Evolutionary conservation across 2,797 vertebrate genomes (phyloP).

Genomic region (Heterohyrax brucei): DNA sequence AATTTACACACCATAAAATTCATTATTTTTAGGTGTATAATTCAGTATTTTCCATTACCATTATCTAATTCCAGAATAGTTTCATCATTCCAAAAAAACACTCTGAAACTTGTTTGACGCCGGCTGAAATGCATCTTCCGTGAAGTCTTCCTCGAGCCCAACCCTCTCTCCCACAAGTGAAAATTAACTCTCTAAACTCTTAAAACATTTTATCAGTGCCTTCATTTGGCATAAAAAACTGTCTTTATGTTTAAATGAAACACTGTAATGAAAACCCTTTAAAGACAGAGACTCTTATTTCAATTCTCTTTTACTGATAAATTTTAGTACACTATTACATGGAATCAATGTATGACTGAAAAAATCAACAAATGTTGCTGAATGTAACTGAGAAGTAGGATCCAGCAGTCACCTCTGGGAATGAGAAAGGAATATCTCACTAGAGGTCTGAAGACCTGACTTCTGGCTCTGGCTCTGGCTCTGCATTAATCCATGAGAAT

Average conservation of each 20-base stretch:
- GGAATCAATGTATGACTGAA: neutral
- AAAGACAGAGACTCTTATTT: conserved; percentile 21
- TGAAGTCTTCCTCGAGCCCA: neutral
- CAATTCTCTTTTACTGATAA: neutral
- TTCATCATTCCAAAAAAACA: neutral
- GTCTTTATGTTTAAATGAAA: neutral
- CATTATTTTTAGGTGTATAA: conserved; percentile 25
- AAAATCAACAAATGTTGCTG: conserved; percentile 12
- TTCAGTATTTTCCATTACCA: neutral
- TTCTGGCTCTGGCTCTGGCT: neutral
- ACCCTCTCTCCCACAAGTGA: neutral
- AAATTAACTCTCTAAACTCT: conserved; percentile 58
- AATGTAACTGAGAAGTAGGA: conserved; percentile 32
- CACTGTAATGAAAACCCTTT: neutral
- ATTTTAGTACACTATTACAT: neutral
- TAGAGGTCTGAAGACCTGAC: neutral
- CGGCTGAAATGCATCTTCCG: neutral
- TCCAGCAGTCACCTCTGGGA: conserved; percentile 2
- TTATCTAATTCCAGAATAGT: neutral
- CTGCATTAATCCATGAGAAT: neutral
- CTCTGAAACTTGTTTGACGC: neutral
- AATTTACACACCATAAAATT: neutral
- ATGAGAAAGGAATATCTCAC: neutral
- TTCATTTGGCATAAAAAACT: neutral
- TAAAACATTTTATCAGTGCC: neutral